Base-by-base conservation (phyloP, 2,797 vertebrate genomes). In the Thalassophryne amazonica region DNA sequence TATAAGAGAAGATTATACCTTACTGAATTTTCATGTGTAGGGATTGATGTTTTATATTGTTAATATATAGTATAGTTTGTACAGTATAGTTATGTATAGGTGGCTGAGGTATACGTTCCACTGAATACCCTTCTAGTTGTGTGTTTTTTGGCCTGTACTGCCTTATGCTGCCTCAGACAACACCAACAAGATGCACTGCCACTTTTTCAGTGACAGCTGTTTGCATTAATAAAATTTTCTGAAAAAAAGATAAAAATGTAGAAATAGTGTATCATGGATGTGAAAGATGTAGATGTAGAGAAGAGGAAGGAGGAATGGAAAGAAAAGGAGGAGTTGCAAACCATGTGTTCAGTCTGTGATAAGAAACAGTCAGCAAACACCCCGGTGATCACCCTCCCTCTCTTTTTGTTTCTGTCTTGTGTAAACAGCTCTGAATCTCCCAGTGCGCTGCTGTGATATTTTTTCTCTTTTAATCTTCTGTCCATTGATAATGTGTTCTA, bases 301-400 rank as follows among this genome's bases (percentile, higher is more conserved):
- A 2, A n/a, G 28, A 20, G 32, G 13, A 18, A 21, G 21, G 27
- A 3, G 11, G 40, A 9, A 27, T 8, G 12, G 6, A 4, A 17
- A 21, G 9, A 23, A 22, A 42, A 15, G 45, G 29, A 15, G 9
- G 3, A 19, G 9, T 57, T 60, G 58, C 42, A 46, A 73, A 78
- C 60, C 78, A 86, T 83, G 77, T 85, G 82, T 62, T 74, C 30
- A 2, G 64, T 41, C 64, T 43, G 55, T 69, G 80, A 86, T 86
- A 84, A 84, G 80, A 76, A 65, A 57, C 73, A 66, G 73, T 81
- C 76, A 74, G 74, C 49, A 21, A 21, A 52, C 78, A 74, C 67
- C 60, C 81, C 74, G 83, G 83, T 80, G 63, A 52, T 86, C 81
- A 70, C 49, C 20, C 42, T 29, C 23, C 49, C 15, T 28, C 27